phyloP scores from a whole-genome alignment of 2,888 invertebrate genomes.

The Phytoseiulus persimilis region DNA sequence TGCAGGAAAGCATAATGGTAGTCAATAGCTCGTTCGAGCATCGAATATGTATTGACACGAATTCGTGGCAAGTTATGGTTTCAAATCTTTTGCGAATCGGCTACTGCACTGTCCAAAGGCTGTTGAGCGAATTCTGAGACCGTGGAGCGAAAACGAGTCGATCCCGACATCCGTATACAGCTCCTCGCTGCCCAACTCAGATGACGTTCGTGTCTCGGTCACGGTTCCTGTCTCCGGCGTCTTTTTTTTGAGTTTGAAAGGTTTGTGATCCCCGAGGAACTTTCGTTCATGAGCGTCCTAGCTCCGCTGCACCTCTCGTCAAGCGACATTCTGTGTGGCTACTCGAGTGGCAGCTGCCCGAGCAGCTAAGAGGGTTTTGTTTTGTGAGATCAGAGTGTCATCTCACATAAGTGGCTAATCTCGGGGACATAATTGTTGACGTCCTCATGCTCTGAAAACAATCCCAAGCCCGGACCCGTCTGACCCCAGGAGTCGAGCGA shows the following conservation, averaged over 20 bases:
- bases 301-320: neutral
- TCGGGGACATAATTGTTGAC: neutral
- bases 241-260: neutral
- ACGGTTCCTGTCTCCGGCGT: neutral
- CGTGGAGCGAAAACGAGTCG: neutral
- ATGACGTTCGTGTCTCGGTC: neutral
- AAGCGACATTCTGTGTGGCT: neutral
- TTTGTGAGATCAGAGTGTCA: constrained; percentile 5
- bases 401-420: neutral
- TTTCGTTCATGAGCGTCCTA: neutral
- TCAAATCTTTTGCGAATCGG: neutral
- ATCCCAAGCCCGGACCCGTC: neutral
- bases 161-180: neutral
- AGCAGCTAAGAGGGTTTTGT: neutral
- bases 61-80: too few relatives aligned
- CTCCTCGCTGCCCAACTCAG: too few relatives aligned
- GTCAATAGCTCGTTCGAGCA: too few relatives aligned
- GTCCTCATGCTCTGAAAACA: neutral
- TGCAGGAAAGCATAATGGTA: too few relatives aligned
- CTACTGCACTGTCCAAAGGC: neutral
- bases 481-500: neutral
- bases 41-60: too few relatives aligned
- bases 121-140: neutral
- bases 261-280: neutral
- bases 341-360: neutral